Evolutionary conservation across 1,140 invertebrate genomes (phyloP), one percentile per base, ranked within the genome.

Genomic region (Holotrichia oblita): DNA sequence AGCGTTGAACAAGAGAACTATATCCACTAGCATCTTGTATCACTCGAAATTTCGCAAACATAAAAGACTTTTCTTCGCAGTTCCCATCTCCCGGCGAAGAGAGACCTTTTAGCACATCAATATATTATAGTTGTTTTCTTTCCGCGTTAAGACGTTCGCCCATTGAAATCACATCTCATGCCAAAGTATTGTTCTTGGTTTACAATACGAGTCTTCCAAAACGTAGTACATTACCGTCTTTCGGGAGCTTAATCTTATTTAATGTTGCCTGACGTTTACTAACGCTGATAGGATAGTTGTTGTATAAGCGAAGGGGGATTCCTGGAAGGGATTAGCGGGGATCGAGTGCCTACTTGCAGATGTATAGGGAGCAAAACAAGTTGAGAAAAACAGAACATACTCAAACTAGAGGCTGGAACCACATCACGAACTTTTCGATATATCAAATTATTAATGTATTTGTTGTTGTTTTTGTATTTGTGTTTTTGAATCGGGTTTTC

Each of bases 111-210:
- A 55, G 14, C 48, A 17, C 48, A 55, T 55, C 48, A 55, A 55
- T 55, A 55, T 55, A 55, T 55, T 55, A 55, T 55, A 55, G 48
- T 55, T 55, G 48, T 55, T 55, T 55, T 55, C 48, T 55, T 55
- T 55, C 48, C 48, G 48, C 48, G 14, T 14, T 55, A 55, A 55
- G 48, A 55, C 48, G n/a, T 55, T 55, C 48, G 48, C 14, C 48
- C 48, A 55, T 55, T 55, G 48, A 55, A 55, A 55, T 55, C 17
- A 17, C 48, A 55, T 55, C 48, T 17, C 48, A 55, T 55, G 48
- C 17, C 48, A 55, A 55, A 55, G 14, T 55, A 55, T 55, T 55
- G 48, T 55, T 55, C 48, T 55, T 6, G 48, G 14, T n/a, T 34
- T 55, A 55, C 48, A 55, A 55, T 55, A 17, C 48, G n/a, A 17